phyloP scores from a whole-genome alignment of 2,888 invertebrate species.

The Philaethria dido region DNA sequence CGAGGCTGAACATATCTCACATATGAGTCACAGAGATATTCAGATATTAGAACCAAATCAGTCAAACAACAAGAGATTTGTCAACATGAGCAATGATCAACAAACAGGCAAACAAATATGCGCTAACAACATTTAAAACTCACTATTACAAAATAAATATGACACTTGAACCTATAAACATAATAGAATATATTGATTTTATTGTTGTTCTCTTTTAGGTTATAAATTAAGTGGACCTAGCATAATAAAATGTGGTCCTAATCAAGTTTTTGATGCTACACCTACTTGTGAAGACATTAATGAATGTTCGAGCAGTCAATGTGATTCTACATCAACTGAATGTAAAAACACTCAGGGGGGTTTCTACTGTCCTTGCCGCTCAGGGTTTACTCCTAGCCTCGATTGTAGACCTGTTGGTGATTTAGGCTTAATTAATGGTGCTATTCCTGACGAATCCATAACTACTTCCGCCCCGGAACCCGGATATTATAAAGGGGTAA shows the following conservation, averaged over 20 bases:
- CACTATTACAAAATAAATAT: too few relatives aligned
- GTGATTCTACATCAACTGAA: conserved; percentile 95
- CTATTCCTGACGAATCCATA: conserved; percentile 95
- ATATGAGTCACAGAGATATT: too few relatives aligned
- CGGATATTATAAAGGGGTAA: conserved; percentile 92
- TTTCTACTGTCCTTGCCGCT: conserved; percentile 93
- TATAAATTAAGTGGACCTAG: conserved; percentile 93
- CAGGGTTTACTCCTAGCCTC: conserved; percentile 92
- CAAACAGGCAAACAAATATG: too few relatives aligned
- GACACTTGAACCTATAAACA: too few relatives aligned
- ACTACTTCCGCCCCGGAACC: conserved; percentile 92
- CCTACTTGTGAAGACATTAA: conserved; percentile 96
- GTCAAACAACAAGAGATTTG: too few relatives aligned
- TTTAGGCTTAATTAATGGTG: conserved; percentile 93
- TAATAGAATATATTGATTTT: too few relatives aligned
- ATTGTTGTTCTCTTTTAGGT: too few relatives aligned
- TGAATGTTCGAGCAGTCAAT: conserved; percentile 94
- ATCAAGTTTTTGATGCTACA: conserved; percentile 91
- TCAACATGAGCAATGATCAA: too few relatives aligned
- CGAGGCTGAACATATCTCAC: too few relatives aligned
- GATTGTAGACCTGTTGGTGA: conserved; percentile 96
- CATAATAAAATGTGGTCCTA: conserved; percentile 92
- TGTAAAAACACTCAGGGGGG: conserved; percentile 95
- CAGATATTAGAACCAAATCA: too few relatives aligned
- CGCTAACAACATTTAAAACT: too few relatives aligned